Percentiles rank a stretch among this genome's conserved stretches.
Conservation (phyloP, 2,797 vertebrate species). For the Babyrousa celebensis region DNA sequence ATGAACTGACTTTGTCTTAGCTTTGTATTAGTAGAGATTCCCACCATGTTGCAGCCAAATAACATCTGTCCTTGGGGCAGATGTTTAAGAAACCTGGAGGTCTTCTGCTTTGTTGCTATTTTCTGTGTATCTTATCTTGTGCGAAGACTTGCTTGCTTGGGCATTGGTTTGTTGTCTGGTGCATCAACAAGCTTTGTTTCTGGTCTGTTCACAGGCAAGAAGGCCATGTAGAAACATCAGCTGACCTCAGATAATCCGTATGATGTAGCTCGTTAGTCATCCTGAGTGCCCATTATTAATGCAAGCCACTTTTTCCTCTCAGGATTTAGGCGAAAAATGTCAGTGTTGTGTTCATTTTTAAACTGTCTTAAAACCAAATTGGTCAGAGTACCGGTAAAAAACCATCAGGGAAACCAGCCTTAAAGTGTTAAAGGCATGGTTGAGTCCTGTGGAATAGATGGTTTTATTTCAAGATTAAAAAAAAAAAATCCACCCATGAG, state of each 20-base stretch:
- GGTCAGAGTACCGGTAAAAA: background rate
- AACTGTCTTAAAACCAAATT: background rate
- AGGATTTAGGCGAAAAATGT: background rate
- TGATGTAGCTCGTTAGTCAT: background rate
- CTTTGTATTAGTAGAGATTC: constrained; percentile 17
- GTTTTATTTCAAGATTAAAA: background rate
- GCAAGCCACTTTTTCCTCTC: background rate
- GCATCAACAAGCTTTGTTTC: background rate
- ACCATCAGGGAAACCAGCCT: background rate
- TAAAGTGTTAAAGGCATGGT: background rate
- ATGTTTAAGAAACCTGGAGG: constrained; percentile 47
- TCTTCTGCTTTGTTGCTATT: constrained; percentile 82
- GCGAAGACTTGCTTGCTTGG: constrained; percentile 92
- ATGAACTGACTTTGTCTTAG: background rate
- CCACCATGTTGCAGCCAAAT: constrained; percentile 44
- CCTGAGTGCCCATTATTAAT: constrained; percentile 16
- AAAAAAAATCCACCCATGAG: constrained; percentile 4
- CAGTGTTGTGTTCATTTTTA: constrained; percentile 36
- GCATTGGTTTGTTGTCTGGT: constrained; percentile 85
- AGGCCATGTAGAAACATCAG: background rate
- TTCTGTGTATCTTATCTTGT: constrained; percentile 90
- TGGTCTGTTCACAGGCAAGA: background rate
- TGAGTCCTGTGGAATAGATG: background rate
- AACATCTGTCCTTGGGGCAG: constrained; percentile 79
- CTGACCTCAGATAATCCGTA: background rate